These are phyloP conservation scores for Cephus pulcher DNA, from an alignment of 2,888 invertebrate species.

Conservation along the genomic window DNA sequence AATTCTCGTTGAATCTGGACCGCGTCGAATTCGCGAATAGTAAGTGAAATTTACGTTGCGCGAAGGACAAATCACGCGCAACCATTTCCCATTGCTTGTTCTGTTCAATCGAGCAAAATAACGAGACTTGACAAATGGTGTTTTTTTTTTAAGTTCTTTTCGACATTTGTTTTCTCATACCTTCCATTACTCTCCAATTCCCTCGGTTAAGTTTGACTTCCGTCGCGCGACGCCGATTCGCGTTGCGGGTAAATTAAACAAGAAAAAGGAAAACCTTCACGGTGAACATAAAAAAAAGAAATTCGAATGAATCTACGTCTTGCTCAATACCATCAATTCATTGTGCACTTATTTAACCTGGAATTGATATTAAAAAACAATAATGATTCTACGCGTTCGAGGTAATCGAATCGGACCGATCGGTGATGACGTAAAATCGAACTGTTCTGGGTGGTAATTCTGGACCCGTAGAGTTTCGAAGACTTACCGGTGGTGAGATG, in stretches of 20 bases:
- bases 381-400: not conserved
- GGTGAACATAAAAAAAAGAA: not conserved
- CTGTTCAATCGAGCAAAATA: conserved; percentile 24
- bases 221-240: not conserved
- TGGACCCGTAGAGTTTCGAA: not conserved
- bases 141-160: not conserved
- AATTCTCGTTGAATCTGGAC: not conserved
- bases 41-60: not conserved
- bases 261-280: not conserved
- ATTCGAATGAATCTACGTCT: not conserved
- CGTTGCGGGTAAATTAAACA: not conserved
- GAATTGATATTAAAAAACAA: not conserved
- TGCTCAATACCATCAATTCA: not conserved
- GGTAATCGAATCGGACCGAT: not conserved
- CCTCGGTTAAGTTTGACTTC: not conserved
- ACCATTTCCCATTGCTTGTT: conserved; percentile 6
- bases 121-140: conserved; percentile 7
- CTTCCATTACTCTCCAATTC: not conserved
- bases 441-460: not conserved
- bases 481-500: not conserved
- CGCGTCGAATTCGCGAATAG: not conserved
- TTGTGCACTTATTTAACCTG: not conserved
- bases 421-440: not conserved
- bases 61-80: conserved; percentile 2
- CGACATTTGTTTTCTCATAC: not conserved